phyloP scores from a whole-genome alignment of 2,113 vertebrate species.

The Coryphaenoides rupestris region DNA sequence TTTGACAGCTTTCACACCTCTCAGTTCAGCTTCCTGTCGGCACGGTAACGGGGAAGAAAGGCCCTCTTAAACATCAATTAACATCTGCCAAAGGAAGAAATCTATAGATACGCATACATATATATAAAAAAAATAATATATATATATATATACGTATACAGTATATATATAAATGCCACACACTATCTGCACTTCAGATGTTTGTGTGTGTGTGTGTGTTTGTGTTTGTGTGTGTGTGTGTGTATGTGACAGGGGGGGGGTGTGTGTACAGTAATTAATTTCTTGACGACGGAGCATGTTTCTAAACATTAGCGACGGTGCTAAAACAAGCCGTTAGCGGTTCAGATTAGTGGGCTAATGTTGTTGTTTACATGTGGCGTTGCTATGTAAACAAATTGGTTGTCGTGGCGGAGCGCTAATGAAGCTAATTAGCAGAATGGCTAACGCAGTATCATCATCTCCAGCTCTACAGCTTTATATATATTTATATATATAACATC shows the following conservation, averaged over 20 bases:
- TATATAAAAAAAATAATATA: too few relatives aligned
- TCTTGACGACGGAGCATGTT: constrained; percentile 14
- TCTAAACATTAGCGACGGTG: constrained; percentile 16
- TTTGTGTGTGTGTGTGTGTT: background rate
- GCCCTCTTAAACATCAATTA: background rate
- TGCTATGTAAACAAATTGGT: constrained; percentile 41
- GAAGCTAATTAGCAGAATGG: constrained; percentile 49
- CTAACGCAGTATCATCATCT: too few relatives aligned
- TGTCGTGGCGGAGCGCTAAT: constrained; percentile 35
- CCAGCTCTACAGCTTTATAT: too few relatives aligned
- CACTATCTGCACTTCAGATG: too few relatives aligned
- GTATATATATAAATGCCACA: too few relatives aligned
- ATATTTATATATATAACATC: too few relatives aligned
- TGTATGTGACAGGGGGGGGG: constrained; percentile 2
- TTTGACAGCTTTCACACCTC: background rate
- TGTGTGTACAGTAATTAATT: constrained; percentile 6
- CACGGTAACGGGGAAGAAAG: background rate
- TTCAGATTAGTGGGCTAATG: constrained; percentile 15
- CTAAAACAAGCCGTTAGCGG: constrained; percentile 23
- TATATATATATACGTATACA: too few relatives aligned
- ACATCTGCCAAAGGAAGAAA: background rate
- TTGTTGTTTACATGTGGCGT: constrained; percentile 38
- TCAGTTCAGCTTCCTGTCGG: background rate
- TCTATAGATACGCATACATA: too few relatives aligned
- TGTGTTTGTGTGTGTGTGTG: constrained; percentile 14